phyloP scores from a whole-genome alignment of 2,797 vertebrate species.

The Molothrus aeneus region DNA sequence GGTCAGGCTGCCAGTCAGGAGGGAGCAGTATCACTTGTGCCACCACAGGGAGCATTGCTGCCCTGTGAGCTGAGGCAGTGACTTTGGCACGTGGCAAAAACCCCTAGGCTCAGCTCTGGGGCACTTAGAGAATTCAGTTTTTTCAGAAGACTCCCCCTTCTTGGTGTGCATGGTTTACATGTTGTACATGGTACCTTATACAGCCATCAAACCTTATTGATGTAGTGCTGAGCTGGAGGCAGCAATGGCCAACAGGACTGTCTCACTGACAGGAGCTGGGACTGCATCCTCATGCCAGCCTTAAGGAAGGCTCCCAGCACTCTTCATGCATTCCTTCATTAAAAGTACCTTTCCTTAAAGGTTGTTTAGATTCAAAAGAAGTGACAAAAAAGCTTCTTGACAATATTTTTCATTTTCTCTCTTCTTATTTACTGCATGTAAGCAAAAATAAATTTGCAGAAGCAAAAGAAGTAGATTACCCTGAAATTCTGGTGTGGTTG shows the following conservation, averaged over 20 bases:
- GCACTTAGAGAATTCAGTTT: background rate
- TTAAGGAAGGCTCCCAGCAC: background rate
- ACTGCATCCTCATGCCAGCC: background rate
- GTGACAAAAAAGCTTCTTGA: background rate
- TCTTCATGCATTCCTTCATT: background rate
- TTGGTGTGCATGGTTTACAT: background rate
- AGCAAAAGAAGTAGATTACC: background rate
- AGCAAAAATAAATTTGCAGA: background rate
- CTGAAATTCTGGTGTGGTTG: background rate
- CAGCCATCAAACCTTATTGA: background rate
- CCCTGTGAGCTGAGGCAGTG: background rate
- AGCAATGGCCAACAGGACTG: rapidly evolving
- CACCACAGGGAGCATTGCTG: rapidly evolving
- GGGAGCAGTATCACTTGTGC: background rate
- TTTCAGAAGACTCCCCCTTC: background rate
- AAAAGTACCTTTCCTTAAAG: background rate
- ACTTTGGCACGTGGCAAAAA: background rate
- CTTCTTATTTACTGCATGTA: background rate
- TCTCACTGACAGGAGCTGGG: background rate
- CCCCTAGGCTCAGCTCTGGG: background rate
- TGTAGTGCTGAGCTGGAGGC: background rate
- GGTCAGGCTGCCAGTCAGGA: background rate
- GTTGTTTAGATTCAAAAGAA: background rate
- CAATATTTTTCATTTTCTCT: background rate
- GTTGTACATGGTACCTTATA: background rate